phyloP scores from a whole-genome alignment of 2,888 invertebrate species.

The Phoronis australis region DNA sequence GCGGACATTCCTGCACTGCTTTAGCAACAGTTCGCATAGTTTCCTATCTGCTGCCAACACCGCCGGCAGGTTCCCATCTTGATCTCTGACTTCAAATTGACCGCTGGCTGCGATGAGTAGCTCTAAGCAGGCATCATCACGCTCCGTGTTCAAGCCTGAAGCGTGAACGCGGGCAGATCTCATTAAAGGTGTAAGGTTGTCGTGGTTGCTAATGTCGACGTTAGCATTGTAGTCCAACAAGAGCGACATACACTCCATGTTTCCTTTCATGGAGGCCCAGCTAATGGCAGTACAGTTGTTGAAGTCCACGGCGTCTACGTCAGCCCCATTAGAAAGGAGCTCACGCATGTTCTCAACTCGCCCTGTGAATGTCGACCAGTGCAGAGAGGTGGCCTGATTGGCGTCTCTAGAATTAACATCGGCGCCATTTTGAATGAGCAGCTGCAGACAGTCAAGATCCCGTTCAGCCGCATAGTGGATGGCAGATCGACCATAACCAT shows the following conservation, averaged over 20 bases:
- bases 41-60: slow-evolving; percentile 32
- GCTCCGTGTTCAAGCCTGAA: slow-evolving; percentile 36
- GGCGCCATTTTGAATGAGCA: slow-evolving; percentile 40
- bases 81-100: slow-evolving; percentile 31
- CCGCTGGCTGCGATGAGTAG: slow-evolving; percentile 40
- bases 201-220: slow-evolving; percentile 30
- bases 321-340: slow-evolving; percentile 38
- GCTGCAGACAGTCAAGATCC: slow-evolving; percentile 33
- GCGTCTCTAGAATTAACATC: slow-evolving; percentile 35
- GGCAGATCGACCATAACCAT: slow-evolving; percentile 46
- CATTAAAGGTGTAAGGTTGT: slow-evolving; percentile 35
- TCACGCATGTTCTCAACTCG: slow-evolving; percentile 33
- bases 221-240: slow-evolving; percentile 46
- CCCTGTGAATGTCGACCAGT: slow-evolving; percentile 51
- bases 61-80: slow-evolving; percentile 24
- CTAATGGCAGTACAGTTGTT: slow-evolving; percentile 45
- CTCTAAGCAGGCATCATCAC: slow-evolving; percentile 40
- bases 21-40: slow-evolving; percentile 28
- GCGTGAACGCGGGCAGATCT: slow-evolving; percentile 34
- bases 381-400: slow-evolving; percentile 45
- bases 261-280: slow-evolving; percentile 48
- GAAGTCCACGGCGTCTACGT: slow-evolving; percentile 38
- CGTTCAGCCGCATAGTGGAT: slow-evolving; percentile 50
- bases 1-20: slow-evolving; percentile 26
- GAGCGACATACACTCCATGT: slow-evolving; percentile 36